A percentile compares a stretch with the other conserved stretches of the same genome.
phyloP scores from a whole-genome alignment of 2,888 invertebrate species.

The Leptinotarsa tumamoca region DNA sequence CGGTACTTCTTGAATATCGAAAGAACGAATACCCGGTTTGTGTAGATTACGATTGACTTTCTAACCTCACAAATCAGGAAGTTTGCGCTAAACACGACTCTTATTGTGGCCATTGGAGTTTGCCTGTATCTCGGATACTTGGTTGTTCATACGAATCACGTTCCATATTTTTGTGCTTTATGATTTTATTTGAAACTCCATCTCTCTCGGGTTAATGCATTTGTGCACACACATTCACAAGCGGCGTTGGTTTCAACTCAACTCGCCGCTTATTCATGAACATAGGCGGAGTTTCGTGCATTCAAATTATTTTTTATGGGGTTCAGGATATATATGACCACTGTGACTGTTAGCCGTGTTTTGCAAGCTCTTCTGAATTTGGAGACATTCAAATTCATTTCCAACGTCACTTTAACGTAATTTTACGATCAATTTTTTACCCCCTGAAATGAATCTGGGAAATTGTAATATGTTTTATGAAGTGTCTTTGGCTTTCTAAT shows the following conservation, averaged over 20 bases:
- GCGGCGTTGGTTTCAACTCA: conserved; percentile 21
- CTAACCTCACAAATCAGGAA: conserved; percentile 23
- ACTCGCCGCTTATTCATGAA: conserved; percentile 11
- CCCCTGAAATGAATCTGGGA: too few species aligned
- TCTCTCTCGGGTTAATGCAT: conserved; percentile 23
- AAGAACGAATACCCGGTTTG: neutral
- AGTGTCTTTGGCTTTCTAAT: too few species aligned
- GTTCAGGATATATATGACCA: neutral
- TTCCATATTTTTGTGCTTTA: conserved; percentile 31
- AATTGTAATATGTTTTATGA: too few species aligned
- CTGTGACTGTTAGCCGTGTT: neutral
- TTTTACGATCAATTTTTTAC: too few species aligned
- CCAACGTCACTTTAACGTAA: neutral
- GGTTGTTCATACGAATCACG: conserved; percentile 31
- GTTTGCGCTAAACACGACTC: conserved; percentile 28
- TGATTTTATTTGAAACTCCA: conserved; percentile 32
- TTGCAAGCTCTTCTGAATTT: neutral
- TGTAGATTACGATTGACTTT: conserved; percentile 8
- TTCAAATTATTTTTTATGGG: neutral
- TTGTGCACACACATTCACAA: conserved; percentile 26
- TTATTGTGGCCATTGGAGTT: conserved; percentile 24
- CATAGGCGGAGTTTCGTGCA: neutral
- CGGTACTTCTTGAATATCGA: neutral
- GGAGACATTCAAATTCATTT: neutral
- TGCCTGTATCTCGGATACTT: conserved; percentile 22